Evolutionary conservation across 2,888 invertebrate species (phyloP), one percentile per base, ranked within the genome.

Genomic region (Chrysolina haemoptera): DNA sequence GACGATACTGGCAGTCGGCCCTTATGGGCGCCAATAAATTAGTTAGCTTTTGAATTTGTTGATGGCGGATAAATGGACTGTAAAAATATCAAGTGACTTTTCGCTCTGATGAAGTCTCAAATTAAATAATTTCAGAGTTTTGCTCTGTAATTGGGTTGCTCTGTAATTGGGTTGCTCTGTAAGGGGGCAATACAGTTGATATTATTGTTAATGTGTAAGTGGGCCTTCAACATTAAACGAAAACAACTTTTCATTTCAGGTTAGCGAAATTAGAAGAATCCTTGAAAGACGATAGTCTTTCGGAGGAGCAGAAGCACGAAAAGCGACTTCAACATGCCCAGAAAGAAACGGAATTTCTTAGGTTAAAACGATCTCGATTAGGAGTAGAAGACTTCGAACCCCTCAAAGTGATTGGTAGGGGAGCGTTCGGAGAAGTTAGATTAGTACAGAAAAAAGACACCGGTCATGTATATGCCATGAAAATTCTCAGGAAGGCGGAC

Each of bases 401-500:
- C 14, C 91, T 99, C 75, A 99, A 99, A 90, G 96, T 98, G 78
- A 96, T 96, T 84, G 97, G 96, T n/a, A 91, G 96, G 81, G 97
- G 96, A 59, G 97, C 96, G 63, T 97, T 97, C 86, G 96, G 97
- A 35, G 96, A 97, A 89, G 99, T 99, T 71, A 94, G 99, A 79
- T 91, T 99, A 75, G 99, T 99, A 70, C 99, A 99, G 90, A 99
- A 99, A 89, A 98, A 98, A 89, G 99, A 99, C 88, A 99, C 99
- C 1, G 99, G 99, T 5, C 99, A 99, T 89, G 97, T 99, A 68
- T 99, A 99, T 89, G 99, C 99, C 50, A 99, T 99, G 99, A 99
- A 99, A 90, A 99, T 99, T 86, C 92, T 99, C 71, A 92, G 98
- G 79, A 99, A 99, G 88, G 96, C 97, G 5, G 99, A 99, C 87